Conservation (phyloP, 1,140 invertebrate species). For the Lineus longissimus region DNA sequence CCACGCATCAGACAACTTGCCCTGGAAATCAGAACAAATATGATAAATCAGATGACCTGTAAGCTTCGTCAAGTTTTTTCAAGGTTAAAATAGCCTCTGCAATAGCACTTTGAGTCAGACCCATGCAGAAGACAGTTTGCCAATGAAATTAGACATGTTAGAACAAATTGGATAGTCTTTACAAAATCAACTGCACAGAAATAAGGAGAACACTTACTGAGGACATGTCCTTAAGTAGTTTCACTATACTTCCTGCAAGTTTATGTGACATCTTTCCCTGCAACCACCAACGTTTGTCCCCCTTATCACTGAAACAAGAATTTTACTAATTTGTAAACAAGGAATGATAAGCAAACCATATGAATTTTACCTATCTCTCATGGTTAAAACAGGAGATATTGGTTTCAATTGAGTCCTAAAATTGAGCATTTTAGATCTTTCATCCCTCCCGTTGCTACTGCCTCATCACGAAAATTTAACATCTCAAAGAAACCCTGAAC, state of each 20-base stretch:
- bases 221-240: conserved; percentile 85
- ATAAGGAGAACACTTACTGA: conserved; percentile 63
- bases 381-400: no score
- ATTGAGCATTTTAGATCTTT: no score
- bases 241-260: conserved; percentile 82
- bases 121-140: conserved; percentile 82
- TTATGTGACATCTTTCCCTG: conserved; percentile 75
- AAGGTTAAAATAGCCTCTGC: conserved; percentile 84
- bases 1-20: conserved; percentile 82
- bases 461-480: no score
- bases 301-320: conserved; percentile 39
- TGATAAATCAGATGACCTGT: conserved; percentile 61
- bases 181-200: background rate
- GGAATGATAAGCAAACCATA: no score
- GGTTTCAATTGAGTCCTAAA: no score
- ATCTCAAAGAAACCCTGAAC: background rate
- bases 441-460: no score
- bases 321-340: background rate
- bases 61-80: conserved; percentile 73
- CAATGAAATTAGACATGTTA: conserved; percentile 59
- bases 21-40: conserved; percentile 59
- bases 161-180: background rate
- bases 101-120: conserved; percentile 84
- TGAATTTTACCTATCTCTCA: no score
- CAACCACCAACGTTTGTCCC: conserved; percentile 77